Percentiles rank a stretch among this genome's conserved stretches.
Conservation (phyloP, 2,113 vertebrate genomes). For the Triplophysa tibetana region DNA sequence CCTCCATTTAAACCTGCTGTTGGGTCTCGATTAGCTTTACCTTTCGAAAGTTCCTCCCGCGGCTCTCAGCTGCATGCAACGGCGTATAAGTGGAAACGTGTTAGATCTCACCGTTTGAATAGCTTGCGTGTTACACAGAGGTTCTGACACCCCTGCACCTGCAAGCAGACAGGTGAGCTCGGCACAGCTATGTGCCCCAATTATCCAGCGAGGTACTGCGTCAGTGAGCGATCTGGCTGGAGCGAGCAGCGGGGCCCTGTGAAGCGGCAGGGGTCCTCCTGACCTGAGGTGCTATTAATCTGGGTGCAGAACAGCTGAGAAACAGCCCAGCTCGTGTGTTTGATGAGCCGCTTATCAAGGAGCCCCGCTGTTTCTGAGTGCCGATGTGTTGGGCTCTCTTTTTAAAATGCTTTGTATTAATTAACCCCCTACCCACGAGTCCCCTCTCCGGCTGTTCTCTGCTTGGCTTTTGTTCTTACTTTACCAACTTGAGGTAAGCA, state of each 20-base stretch:
- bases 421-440: constrained; percentile 47
- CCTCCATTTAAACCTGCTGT: constrained; percentile 26
- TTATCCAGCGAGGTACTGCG: constrained; percentile 69
- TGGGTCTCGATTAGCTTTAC: constrained; percentile 18
- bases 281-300: constrained; percentile 65
- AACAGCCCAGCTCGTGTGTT: constrained; percentile 54
- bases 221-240: constrained; percentile 66
- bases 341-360: constrained; percentile 59
- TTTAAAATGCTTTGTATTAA: constrained; percentile 61
- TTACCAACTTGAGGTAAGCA: background rate
- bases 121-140: constrained; percentile 11
- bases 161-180: constrained; percentile 68
- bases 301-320: constrained; percentile 56
- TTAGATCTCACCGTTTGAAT: constrained; percentile 16
- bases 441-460: constrained; percentile 16
- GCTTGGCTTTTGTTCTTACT: constrained; percentile 37
- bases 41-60: constrained; percentile 16
- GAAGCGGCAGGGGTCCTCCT: constrained; percentile 61
- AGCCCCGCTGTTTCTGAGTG: constrained; percentile 51
- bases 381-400: constrained; percentile 50
- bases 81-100: constrained; percentile 8
- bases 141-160: constrained; percentile 65
- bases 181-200: constrained; percentile 59
- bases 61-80: constrained; percentile 35
- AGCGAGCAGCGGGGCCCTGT: constrained; percentile 52